Evolutionary conservation across 2,888 invertebrate genomes (phyloP), one percentile per base, ranked within the genome.

Genomic region (Andrena fulva): DNA sequence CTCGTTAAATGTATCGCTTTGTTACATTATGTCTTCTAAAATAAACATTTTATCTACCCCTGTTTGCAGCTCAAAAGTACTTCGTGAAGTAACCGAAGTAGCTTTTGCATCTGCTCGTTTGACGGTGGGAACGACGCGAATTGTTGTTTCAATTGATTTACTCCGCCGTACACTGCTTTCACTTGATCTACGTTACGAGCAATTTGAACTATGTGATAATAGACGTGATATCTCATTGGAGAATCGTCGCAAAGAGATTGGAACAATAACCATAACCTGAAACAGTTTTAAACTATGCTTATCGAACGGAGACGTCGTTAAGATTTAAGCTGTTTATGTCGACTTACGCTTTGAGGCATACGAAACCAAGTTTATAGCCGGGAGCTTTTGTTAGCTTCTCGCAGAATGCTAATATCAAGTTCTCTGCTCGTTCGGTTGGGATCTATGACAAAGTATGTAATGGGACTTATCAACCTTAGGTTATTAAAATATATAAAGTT

Each of bases 371-470:
- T 91, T 97, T 97, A 77, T 96, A 96, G 10, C 96, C 97, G 12
- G 97, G 97, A 4, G 98, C 97, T 94, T 98, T 98, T 35, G 97
- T 96, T 84, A 99, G 95, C 94, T 98, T 98, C 93, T 99, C 98
- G 94, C 98, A 98, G 92, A 99, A 98, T 59, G 98, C 97, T 86
- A 98, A 94, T 87, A 99, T 97, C 88, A 99, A 96, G 92, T 97
- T 97, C 94, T 98, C 98, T 31, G 97, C 97, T 86, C 98, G 96
- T 91, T 98, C 98, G 82, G 97, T 95, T 10, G 98, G 97, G 89
- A 99, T 97, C 96, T 97, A 78, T 29, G 89, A 89, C 74, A 20
- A 73, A 48, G 67, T 63, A 79, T 62, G 42, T 20, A 6, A 64
- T 27, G 35, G 50, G n/a, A 42, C 56, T 56, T 33, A 12, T 68